These are phyloP conservation scores for Zaprionus bogoriensis DNA, from an alignment of 2,888 invertebrate species.

Conservation along the genomic window DNA sequence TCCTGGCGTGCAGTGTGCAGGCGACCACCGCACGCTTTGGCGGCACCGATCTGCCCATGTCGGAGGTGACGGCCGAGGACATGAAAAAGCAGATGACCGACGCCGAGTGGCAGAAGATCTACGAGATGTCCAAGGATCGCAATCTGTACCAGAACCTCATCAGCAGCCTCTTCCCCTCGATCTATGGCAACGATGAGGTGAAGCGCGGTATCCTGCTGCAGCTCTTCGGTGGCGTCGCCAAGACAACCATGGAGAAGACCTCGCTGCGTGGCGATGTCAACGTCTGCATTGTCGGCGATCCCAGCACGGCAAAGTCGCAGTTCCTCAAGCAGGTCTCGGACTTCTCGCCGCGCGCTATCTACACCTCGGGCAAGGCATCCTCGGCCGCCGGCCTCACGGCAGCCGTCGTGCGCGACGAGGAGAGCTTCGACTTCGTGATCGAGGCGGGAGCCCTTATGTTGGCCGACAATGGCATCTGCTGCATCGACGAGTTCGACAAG, in stretches of 20 bases:
- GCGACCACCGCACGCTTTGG: constrained; percentile 94
- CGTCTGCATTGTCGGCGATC: constrained; percentile 99
- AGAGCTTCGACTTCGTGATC: constrained; percentile 98
- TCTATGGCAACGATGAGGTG: constrained; percentile 98
- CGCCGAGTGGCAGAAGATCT: constrained; percentile 96
- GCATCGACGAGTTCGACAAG: constrained; percentile 99
- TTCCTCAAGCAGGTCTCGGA: constrained; percentile 96
- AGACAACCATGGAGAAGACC: constrained; percentile 95
- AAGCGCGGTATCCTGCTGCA: constrained; percentile 96
- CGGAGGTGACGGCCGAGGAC: constrained; percentile 94
- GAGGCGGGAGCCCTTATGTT: constrained; percentile 99
- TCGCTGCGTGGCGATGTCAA: constrained; percentile 98
- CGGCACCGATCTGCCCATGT: constrained; percentile 91
- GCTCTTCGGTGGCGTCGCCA: constrained; percentile 98
- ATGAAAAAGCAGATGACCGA: constrained; percentile 97
- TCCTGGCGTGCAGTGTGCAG: constrained; percentile 95
- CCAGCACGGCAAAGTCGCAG: constrained; percentile 99
- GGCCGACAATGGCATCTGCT: constrained; percentile 99
- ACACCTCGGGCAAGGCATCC: constrained; percentile 99
- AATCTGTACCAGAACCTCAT: constrained; percentile 95
- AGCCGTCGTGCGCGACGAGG: constrained; percentile 98
- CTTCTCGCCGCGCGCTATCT: constrained; percentile 97
- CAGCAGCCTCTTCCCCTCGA: constrained; percentile 95
- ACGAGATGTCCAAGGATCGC: constrained; percentile 97
- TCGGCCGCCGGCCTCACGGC: constrained; percentile 99